Conservation (phyloP, 2,888 invertebrate genomes). For the Rhopalosiphum nymphaeae region DNA sequence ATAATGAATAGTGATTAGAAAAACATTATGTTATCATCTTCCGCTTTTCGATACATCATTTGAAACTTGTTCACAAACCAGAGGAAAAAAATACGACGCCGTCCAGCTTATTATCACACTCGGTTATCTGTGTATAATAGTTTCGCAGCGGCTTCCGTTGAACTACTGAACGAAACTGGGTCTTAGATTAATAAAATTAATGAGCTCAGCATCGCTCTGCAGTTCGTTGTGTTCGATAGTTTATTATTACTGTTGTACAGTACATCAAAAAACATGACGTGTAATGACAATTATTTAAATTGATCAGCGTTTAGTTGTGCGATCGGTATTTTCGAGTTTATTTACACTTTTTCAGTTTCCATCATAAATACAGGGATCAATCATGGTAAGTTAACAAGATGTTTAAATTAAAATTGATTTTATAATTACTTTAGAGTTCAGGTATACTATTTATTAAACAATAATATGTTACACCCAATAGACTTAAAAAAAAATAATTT, state of each 20-base stretch:
- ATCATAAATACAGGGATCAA: not conserved
- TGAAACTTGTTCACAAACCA: too few species aligned
- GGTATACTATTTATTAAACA: not conserved
- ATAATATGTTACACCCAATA: not conserved
- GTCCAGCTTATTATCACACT: too few species aligned
- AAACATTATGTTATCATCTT: too few species aligned
- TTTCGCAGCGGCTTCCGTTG: not conserved
- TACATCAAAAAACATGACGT: not conserved
- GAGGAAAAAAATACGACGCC: too few species aligned
- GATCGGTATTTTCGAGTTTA: not conserved
- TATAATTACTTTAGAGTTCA: not conserved
- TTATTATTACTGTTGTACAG: not conserved
- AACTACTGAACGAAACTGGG: not conserved
- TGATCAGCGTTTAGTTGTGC: not conserved
- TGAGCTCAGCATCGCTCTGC: not conserved
- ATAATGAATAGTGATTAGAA: too few species aligned
- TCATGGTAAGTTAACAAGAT: not conserved
- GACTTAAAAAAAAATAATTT: not conserved
- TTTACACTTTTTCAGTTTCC: not conserved
- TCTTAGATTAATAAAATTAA: not conserved
- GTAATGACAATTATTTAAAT: not conserved
- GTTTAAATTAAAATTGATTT: not conserved
- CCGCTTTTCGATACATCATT: too few species aligned
- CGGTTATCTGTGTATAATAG: not conserved
- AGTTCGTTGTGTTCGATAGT: not conserved